Evolutionary conservation across 2,888 invertebrate species (phyloP), one percentile per base, ranked within the genome.

Genomic region (Idaea biselata): DNA sequence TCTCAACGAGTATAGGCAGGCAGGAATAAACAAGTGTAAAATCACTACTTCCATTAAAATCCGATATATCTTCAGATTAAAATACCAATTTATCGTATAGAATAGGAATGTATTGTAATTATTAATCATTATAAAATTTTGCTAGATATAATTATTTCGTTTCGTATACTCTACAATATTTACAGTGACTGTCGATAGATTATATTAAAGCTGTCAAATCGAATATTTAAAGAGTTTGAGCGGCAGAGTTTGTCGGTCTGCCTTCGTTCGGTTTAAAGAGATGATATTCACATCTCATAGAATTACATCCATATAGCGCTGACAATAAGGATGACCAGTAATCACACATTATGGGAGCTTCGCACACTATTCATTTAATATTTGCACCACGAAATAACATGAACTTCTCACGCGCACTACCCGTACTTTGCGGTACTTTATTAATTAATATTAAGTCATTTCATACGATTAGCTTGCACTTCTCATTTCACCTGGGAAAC

Each of bases 141-240:
- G 44, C 44, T 44, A 33, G 7, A 33, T 33, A 7, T 33, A 33
- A 33, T 11, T 33, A 44, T 44, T 7, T 44, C 44, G 44, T 8
- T 44, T 44, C 44, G 44, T 44, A 44, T 44, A 44, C 44, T 44
- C 44, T 44, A 44, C 44, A 44, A 44, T 44, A 44, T 44, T 44
- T 44, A 44, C 44, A 44, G 3, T 44, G 11, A 44, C 44, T 44
- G 44, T 44, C 44, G 44, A 44, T 44, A 44, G 14, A 44, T 44
- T 25, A 44, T 8, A 44, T 44, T 44, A 44, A 44, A 44, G 44
- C 44, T 44, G 44, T 44, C 44, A 44, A 44, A 44, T 44, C 44
- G 44, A 44, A 44, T 44, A 44, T 44, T 44, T 14, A 44, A 3
- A 6, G 3, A 44, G 8, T 5, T 44, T 11, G 44, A 44, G 44